phyloP scores from a whole-genome alignment of 2,888 invertebrate species.

The Caradrina kadenii region DNA sequence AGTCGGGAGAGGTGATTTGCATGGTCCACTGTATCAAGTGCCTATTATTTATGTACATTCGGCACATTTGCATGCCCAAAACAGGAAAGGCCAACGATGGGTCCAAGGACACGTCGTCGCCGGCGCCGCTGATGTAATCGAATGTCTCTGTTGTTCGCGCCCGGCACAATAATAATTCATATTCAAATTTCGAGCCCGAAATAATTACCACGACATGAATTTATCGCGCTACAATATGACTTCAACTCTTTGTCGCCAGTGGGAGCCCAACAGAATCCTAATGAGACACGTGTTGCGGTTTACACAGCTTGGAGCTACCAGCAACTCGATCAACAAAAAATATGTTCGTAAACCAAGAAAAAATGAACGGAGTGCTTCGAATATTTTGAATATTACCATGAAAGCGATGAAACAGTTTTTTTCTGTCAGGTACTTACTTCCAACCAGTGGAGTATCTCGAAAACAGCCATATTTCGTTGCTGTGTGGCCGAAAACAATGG shows the following conservation, averaged over 20 bases:
- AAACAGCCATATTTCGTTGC: slow-evolving; percentile 99
- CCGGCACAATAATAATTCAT: slow-evolving; percentile 79
- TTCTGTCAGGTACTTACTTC: slow-evolving; percentile 91
- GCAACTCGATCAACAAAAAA: slow-evolving; percentile 68
- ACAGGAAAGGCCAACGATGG: slow-evolving; percentile 71
- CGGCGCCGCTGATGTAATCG: slow-evolving; percentile 86
- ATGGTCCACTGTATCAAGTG: slow-evolving; percentile 77
- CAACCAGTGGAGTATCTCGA: slow-evolving; percentile 99
- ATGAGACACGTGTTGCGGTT: slow-evolving; percentile 82
- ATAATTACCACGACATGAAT: slow-evolving; percentile 79
- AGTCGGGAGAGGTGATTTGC: slow-evolving; percentile 85
- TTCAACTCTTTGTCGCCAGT: slow-evolving; percentile 73
- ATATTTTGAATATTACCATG: slow-evolving; percentile 64
- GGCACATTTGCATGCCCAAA: slow-evolving; percentile 87
- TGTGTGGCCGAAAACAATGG: slow-evolving; percentile 97
- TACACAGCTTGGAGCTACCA: slow-evolving; percentile 74
- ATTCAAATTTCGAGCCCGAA: slow-evolving; percentile 82
- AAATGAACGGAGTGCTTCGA: slow-evolving; percentile 68
- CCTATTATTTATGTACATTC: slow-evolving; percentile 78
- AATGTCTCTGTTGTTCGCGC: slow-evolving; percentile 70
- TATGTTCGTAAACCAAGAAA: no score
- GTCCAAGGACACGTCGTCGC: slow-evolving; percentile 75
- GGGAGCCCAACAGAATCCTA: slow-evolving; percentile 68
- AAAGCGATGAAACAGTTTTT: slow-evolving; percentile 36
- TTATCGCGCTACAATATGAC: slow-evolving; percentile 74